Evolutionary conservation across 2,797 vertebrate genomes (phyloP).

Genomic region (Squalus acanthias): DNA sequence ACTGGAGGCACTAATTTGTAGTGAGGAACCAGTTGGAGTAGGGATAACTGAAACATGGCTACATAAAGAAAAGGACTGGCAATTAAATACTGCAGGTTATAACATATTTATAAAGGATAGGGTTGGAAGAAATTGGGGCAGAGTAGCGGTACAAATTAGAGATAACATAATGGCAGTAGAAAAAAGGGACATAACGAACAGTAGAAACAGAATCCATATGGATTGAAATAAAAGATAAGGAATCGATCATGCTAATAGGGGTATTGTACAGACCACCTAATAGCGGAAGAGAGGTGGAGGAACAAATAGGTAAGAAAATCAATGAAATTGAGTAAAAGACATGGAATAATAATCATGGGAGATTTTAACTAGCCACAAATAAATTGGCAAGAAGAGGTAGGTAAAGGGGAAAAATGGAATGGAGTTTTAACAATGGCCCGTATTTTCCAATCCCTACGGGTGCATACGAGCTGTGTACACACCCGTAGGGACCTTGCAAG

Average conservation of each 20-base stretch:
- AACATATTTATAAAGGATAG: neutral
- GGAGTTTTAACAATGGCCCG: too few species aligned
- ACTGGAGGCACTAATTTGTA: too few species aligned
- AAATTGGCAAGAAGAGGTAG: neutral
- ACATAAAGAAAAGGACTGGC: too few species aligned
- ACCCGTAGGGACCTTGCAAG: too few species aligned
- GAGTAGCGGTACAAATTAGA: neutral
- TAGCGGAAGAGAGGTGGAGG: neutral
- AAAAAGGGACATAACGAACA: neutral
- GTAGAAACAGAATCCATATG: neutral
- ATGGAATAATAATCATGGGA: neutral
- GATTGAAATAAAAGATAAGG: neutral
- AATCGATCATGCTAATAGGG: neutral
- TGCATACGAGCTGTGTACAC: too few species aligned
- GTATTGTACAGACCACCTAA: neutral
- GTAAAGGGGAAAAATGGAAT: too few species aligned
- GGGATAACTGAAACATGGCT: too few species aligned
- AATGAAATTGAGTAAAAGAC: neutral
- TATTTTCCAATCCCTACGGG: too few species aligned
- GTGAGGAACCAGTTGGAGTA: too few species aligned
- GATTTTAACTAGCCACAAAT: neutral
- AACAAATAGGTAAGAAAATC: neutral
- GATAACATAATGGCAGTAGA: neutral
- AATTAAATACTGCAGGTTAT: too few species aligned
- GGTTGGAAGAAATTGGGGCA: neutral